Conservation (phyloP, 2,113 vertebrate genomes). For the Tetrao urogallus region DNA sequence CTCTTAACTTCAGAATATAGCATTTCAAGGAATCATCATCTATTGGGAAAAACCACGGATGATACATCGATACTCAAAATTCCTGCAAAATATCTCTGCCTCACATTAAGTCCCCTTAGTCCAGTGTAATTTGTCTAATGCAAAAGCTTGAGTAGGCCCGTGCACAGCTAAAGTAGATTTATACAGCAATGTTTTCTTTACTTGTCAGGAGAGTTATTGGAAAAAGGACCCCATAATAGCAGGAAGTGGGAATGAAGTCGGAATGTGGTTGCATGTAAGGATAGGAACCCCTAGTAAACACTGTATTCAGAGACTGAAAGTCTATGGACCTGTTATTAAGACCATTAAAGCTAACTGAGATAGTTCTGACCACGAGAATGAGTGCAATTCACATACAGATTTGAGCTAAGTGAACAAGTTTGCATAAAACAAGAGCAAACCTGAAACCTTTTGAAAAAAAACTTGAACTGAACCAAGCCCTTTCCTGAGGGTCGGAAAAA, state of each 20-base stretch:
- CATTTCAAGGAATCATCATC: conserved; percentile 8
- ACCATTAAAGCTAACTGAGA: background rate
- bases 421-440: conserved; percentile 32
- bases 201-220: background rate
- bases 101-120: background rate
- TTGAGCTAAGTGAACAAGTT: background rate
- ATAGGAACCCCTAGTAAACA: background rate
- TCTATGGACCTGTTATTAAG: background rate
- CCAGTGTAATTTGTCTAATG: background rate
- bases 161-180: background rate
- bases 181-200: conserved; percentile 7
- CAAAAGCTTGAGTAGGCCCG: background rate
- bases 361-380: background rate
- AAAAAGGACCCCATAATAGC: background rate
- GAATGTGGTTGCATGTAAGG: background rate
- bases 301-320: background rate
- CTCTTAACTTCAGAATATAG: background rate
- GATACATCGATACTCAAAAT: background rate
- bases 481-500: conserved; percentile 57
- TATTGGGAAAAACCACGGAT: background rate
- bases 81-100: background rate
- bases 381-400: background rate
- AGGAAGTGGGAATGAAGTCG: background rate
- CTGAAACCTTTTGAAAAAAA: conserved; percentile 13
- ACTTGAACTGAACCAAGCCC: conserved; percentile 30